A percentile compares a stretch with the other conserved stretches of the same genome.
phyloP scores from a whole-genome alignment of 1,140 invertebrate genomes.

The Cotesia chilonis region DNA sequence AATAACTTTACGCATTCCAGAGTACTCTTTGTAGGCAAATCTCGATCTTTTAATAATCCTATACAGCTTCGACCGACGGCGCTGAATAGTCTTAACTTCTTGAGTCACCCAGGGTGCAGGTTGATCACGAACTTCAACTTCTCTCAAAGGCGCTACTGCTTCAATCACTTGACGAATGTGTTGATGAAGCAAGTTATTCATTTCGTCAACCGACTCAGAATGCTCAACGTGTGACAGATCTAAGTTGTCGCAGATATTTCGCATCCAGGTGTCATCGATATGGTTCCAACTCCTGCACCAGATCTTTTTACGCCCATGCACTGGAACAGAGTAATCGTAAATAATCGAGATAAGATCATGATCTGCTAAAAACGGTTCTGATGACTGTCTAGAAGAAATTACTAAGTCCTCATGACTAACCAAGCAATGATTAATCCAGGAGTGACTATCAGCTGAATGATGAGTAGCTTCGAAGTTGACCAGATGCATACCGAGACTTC shows the following conservation, averaged over 20 bases:
- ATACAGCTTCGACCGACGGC: background rate
- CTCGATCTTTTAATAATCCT: no score
- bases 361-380: slow-evolving; percentile 22
- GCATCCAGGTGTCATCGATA: background rate
- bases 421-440: slow-evolving; percentile 20
- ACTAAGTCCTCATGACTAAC: background rate
- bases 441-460: slow-evolving; percentile 17
- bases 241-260: no score
- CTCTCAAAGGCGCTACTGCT: background rate
- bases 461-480: slow-evolving; percentile 26
- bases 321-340: slow-evolving; percentile 9
- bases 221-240: no score
- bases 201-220: slow-evolving; percentile 1
- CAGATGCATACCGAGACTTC: slow-evolving; percentile 1
- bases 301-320: background rate
- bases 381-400: slow-evolving; percentile 9
- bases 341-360: slow-evolving; percentile 27
- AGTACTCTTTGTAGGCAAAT: no score
- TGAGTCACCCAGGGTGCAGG: slow-evolving; percentile 5
- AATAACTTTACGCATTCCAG: no score
- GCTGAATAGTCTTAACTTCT: background rate
- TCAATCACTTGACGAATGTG: slow-evolving; percentile 1
- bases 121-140: background rate
- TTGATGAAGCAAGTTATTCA: background rate
- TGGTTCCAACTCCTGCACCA: slow-evolving; percentile 1